These are phyloP conservation scores for Setipinna tenuifilis DNA, from an alignment of 2,797 vertebrate species.

Conservation along the genomic window DNA sequence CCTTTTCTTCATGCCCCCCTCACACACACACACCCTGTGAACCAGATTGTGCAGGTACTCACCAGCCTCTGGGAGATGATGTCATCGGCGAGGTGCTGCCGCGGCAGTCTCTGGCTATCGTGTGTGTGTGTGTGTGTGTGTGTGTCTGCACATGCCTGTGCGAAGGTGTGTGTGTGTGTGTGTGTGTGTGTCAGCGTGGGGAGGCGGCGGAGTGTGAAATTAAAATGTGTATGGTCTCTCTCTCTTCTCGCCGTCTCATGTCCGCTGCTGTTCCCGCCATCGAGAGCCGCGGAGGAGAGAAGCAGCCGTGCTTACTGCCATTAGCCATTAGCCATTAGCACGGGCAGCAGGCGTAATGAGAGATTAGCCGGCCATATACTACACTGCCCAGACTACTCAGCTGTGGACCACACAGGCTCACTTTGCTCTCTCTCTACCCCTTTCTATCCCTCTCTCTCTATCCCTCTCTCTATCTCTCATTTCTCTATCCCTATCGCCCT, in stretches of 20 bases:
- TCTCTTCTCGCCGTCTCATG: conserved; percentile 84
- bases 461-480: neutral
- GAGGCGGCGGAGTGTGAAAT: conserved; percentile 98
- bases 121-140: neutral
- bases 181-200: conserved; percentile 48
- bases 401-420: conserved; percentile 22
- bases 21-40: no score
- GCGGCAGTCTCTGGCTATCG: neutral
- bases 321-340: conserved; percentile 72
- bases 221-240: conserved; percentile 98
- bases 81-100: conserved; percentile 49
- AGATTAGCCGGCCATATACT: conserved; percentile 66
- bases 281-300: conserved; percentile 28
- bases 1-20: neutral
- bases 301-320: conserved; percentile 48
- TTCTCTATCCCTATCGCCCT: neutral
- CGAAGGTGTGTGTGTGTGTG: neutral
- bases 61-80: conserved; percentile 17
- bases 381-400: conserved; percentile 55
- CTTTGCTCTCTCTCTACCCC: neutral
- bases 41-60: neutral
- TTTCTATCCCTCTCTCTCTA: neutral
- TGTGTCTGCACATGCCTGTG: neutral
- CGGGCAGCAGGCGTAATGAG: conserved; percentile 67
- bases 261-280: conserved; percentile 60